A percentile compares a stretch with the other conserved stretches of the same genome.
These are phyloP conservation scores for Mus minutoides DNA, from an alignment of 2,797 vertebrate genomes.

Conservation along the genomic window DNA sequence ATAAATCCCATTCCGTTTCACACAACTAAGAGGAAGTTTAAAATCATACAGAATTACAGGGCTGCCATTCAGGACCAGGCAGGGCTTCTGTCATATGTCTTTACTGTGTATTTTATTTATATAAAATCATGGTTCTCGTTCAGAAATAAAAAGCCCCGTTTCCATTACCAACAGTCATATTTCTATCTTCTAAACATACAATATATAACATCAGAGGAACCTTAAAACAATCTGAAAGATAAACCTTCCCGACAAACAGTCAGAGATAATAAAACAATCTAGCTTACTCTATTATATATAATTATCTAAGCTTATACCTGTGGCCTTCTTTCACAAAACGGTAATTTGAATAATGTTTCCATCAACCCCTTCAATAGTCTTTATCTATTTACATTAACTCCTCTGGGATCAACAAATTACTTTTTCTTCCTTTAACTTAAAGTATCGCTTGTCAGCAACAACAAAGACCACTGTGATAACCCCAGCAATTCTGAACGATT, in stretches of 20 bases:
- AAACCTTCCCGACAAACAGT: not conserved
- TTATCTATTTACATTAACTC: constrained; percentile 39
- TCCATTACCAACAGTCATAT: constrained; percentile 26
- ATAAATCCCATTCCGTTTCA: constrained; percentile 23
- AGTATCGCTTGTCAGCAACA: constrained; percentile 10
- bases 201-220: not conserved
- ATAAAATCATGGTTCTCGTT: constrained; percentile 43
- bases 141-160: not conserved
- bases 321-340: not conserved
- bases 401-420: constrained; percentile 16
- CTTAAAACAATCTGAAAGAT: constrained; percentile 39
- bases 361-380: constrained; percentile 30
- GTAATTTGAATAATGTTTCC: constrained; percentile 20
- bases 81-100: constrained; percentile 1
- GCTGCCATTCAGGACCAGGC: not conserved
- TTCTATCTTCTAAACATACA: constrained; percentile 24
- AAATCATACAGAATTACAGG: constrained; percentile 24
- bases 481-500: constrained; percentile 36
- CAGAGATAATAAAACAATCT: constrained; percentile 42
- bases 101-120: not conserved
- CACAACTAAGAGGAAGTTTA: constrained; percentile 30
- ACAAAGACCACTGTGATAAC: constrained; percentile 34
- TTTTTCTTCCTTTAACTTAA: constrained; percentile 57
- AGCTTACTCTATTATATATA: constrained; percentile 5
- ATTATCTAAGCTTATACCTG: not conserved